Evolutionary conservation across 2,797 vertebrate species (phyloP).

Genomic region (Chromobotia macracanthus): DNA sequence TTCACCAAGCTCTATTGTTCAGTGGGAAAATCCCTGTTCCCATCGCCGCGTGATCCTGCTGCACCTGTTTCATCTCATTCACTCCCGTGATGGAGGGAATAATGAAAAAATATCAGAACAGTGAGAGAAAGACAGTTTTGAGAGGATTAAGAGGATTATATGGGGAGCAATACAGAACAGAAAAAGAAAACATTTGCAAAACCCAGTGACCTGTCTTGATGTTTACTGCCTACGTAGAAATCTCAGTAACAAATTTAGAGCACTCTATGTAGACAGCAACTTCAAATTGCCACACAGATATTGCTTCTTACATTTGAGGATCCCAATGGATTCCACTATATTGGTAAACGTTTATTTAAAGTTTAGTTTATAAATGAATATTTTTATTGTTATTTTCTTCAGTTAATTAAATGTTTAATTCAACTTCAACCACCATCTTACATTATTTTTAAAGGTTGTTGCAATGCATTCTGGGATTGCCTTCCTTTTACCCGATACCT

Average conservation of each 20-base stretch:
- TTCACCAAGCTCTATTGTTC: constrained; percentile 22
- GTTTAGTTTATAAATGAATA: too few species aligned
- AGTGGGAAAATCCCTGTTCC: constrained; percentile 38
- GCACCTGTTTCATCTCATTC: constrained; percentile 28
- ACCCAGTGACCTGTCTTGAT: neutral
- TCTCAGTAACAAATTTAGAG: neutral
- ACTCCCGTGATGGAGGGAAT: constrained; percentile 17
- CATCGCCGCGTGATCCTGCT: neutral
- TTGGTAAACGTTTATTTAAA: too few species aligned
- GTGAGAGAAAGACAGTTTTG: constrained; percentile 1
- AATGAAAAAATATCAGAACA: constrained; percentile 24
- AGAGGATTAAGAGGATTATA: constrained; percentile 56
- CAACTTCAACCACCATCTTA: too few species aligned
- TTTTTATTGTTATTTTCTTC: too few species aligned
- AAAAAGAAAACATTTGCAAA: constrained; percentile 1
- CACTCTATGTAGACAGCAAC: neutral
- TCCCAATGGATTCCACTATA: too few species aligned
- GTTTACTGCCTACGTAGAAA: neutral
- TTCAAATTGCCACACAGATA: neutral
- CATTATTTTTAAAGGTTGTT: too few species aligned
- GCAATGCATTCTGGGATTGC: too few species aligned
- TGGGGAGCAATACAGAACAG: constrained; percentile 33
- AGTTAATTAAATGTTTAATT: too few species aligned
- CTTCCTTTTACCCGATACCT: too few species aligned
- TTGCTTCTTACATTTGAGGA: too few species aligned